Percentiles rank a stretch among this genome's conserved stretches.
Evolutionary conservation across 2,888 invertebrate species (phyloP).

Genomic region (Pseudoips prasinana): DNA sequence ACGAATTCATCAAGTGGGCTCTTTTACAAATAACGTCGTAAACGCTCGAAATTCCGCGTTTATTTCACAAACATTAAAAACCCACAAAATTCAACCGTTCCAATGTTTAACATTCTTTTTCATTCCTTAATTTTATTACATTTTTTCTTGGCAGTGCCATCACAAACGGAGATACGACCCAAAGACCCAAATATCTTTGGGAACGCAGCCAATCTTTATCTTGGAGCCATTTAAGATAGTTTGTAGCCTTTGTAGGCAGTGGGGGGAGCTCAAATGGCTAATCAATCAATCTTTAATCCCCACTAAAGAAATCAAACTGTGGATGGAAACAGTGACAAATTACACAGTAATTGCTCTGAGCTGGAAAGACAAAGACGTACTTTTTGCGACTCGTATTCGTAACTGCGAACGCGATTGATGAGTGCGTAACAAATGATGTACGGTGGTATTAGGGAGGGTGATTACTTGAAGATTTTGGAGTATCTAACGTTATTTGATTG

Average conservation of each 20-base stretch:
- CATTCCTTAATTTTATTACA: conserved; percentile 17
- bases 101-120: conserved; percentile 14
- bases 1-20: too few species aligned
- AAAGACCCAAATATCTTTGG: conserved; percentile 29
- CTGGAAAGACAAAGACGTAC: conserved; percentile 57
- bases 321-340: conserved; percentile 68
- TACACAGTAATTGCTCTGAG: conserved; percentile 71
- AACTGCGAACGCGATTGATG: conserved; percentile 70
- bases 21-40: too few species aligned
- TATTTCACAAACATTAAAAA: too few species aligned
- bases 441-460: conserved; percentile 48
- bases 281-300: conserved; percentile 66
- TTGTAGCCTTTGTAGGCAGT: conserved; percentile 18
- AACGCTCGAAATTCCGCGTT: too few species aligned
- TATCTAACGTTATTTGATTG: too few species aligned
- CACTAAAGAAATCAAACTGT: conserved; percentile 65
- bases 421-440: conserved; percentile 61
- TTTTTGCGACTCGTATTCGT: conserved; percentile 54
- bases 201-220: conserved; percentile 37
- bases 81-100: not conserved
- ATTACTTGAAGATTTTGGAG: conserved; percentile 34
- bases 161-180: not conserved
- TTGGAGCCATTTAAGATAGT: conserved; percentile 32
- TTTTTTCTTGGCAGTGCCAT: conserved; percentile 34
- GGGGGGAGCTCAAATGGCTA: conserved; percentile 47